Percentiles rank a stretch among this genome's conserved stretches.
Conservation (phyloP, 2,888 invertebrate genomes). For the Xanthorhoe spadicearia region DNA sequence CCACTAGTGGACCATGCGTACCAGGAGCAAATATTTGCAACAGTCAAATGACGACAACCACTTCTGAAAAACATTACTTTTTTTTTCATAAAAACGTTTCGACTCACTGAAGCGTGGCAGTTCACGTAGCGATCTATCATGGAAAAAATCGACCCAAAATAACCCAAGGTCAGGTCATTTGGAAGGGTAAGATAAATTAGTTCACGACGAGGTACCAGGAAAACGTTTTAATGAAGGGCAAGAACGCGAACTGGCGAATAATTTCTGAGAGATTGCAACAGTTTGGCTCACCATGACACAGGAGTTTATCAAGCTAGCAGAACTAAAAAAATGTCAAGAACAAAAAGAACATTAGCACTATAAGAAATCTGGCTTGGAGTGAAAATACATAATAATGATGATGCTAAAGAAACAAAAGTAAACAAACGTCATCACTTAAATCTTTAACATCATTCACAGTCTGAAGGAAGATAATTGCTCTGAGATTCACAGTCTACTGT, state of each 20-base stretch:
- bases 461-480: no score
- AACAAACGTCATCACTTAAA: no score
- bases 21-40: background rate
- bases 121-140: conserved; percentile 38
- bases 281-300: background rate
- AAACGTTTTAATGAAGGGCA: conserved; percentile 23
- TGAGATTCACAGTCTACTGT: no score
- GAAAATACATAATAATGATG: no score
- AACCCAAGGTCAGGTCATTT: conserved; percentile 38
- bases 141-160: conserved; percentile 34
- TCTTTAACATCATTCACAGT: no score
- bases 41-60: background rate
- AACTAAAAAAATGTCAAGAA: no score
- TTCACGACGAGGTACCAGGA: conserved; percentile 22
- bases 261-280: conserved; percentile 6
- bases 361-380: no score
- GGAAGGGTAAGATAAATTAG: conserved; percentile 39
- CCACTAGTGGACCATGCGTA: no score
- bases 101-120: conserved; percentile 21
- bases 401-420: no score
- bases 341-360: no score
- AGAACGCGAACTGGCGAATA: conserved; percentile 5
- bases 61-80: background rate
- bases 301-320: no score
- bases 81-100: conserved; percentile 13